Evolutionary conservation across 1,140 invertebrate genomes (phyloP), one percentile per base, ranked within the genome.

Genomic region (Neodiprion fabricii): DNA sequence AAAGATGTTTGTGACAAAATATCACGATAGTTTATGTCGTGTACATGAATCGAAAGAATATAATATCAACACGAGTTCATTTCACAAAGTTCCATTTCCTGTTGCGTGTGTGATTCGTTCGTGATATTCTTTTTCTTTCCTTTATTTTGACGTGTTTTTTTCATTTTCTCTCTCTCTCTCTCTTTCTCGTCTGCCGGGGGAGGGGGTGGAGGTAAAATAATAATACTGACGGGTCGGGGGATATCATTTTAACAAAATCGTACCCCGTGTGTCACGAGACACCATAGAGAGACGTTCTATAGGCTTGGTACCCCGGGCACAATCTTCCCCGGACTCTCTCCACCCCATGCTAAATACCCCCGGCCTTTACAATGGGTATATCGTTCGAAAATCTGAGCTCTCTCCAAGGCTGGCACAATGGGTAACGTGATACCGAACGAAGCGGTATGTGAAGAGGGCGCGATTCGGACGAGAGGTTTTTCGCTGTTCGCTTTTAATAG

Each of bases 171-270:
- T 40, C 28, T 28, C 28, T 28, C 28, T 28, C 28, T 40, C 28
- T 40, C 28, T 40, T 1, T 40, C 28, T 5, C 28, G 28, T 40
- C 53, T 17, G n/a, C n/a, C 7, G 53, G 11, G 11, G 53, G 9
- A 61, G 53, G 53, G 53, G 53, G 53, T 61, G 53, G 53, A 61
- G 28, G n/a, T 61, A 61, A 14, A 14, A 17, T 14, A 61, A 61
- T 61, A 61, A 61, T 61, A 61, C 11, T 61, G 53, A 61, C 53
- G 53, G 53, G 53, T 61, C 53, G 11, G 53, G 77, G 82, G 80
- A 84, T 85, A 86, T 85, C 85, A 85, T 84, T 87, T 86, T 86
- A 86, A 87, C 84, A 86, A 76, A 86, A 86, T 86, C 84, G 53
- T 85, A 81, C 78, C 80, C 81, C 81, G 78, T 84, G 28, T 40